These are phyloP conservation scores for Scatophagus argus DNA, from an alignment of 2,113 vertebrate genomes.

Conservation along the genomic window DNA sequence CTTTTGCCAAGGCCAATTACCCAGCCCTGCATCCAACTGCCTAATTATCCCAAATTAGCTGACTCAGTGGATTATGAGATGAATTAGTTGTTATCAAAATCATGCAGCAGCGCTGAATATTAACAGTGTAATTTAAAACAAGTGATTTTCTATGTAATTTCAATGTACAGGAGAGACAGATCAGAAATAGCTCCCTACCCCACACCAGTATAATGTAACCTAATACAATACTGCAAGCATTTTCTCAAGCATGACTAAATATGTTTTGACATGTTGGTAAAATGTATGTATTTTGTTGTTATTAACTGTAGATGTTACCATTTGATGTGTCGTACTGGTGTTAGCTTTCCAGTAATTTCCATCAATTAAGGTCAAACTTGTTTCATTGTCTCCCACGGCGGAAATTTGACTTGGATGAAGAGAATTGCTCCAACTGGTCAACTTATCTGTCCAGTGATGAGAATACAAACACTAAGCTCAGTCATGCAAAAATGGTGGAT, in stretches of 20 bases:
- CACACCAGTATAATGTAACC: background rate
- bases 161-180: constrained; percentile 21
- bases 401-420: no score
- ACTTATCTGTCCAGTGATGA: no score
- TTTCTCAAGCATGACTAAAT: background rate
- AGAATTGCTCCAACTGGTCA: no score
- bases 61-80: constrained; percentile 65
- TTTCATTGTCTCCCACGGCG: no score
- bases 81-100: constrained; percentile 68
- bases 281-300: no score
- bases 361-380: no score
- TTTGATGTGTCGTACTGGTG: no score
- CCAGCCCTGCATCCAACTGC: constrained; percentile 32
- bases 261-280: no score
- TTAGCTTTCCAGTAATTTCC: no score
- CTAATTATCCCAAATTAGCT: constrained; percentile 70
- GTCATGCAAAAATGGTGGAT: no score
- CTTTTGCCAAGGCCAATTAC: constrained; percentile 64
- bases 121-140: constrained; percentile 47
- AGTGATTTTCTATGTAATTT: constrained; percentile 47
- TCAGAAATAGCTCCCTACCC: background rate
- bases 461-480: no score
- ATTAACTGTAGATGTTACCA: no score
- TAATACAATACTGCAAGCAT: background rate
- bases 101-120: constrained; percentile 48